These are phyloP conservation scores for Pachypeltis micranthus DNA, from an alignment of 1,140 invertebrate genomes.

Conservation along the genomic window DNA sequence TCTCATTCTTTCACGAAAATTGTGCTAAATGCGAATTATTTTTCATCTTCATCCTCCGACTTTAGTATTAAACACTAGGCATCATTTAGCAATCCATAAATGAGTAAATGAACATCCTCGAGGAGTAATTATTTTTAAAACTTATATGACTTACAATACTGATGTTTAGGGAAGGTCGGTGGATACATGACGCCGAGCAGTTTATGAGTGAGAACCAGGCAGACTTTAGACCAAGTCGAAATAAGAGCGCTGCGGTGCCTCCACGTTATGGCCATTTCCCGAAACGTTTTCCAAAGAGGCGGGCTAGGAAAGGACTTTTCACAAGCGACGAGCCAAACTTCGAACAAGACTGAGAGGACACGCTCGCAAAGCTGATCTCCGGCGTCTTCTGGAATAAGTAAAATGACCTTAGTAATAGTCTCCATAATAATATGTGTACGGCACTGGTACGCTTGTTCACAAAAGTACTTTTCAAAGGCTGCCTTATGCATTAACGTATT, in stretches of 20 bases:
- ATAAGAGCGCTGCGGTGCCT: slow-evolving; percentile 82
- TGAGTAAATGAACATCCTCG: no score
- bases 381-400: slow-evolving; percentile 65
- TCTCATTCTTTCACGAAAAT: no score
- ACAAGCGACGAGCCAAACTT: slow-evolving; percentile 90
- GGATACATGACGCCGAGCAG: slow-evolving; percentile 83
- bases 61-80: no score
- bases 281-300: slow-evolving; percentile 87
- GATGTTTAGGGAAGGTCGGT: slow-evolving; percentile 69
- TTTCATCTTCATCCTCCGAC: no score
- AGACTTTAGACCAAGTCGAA: slow-evolving; percentile 91
- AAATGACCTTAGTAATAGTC: no score
- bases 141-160: slow-evolving; percentile 65
- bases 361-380: slow-evolving; percentile 90
- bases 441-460: no score
- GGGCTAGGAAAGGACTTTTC: slow-evolving; percentile 82
- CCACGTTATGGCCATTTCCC: slow-evolving; percentile 86
- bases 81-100: no score
- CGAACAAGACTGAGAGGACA: slow-evolving; percentile 84
- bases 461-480: slow-evolving; percentile 1
- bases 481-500: no score
- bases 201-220: slow-evolving; percentile 72
- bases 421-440: no score
- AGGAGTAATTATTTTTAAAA: no score
- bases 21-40: no score